Conservation (phyloP, 37 sponge, comb jelly and placozoan genomes). For the Diacarnus erythraeanus region DNA sequence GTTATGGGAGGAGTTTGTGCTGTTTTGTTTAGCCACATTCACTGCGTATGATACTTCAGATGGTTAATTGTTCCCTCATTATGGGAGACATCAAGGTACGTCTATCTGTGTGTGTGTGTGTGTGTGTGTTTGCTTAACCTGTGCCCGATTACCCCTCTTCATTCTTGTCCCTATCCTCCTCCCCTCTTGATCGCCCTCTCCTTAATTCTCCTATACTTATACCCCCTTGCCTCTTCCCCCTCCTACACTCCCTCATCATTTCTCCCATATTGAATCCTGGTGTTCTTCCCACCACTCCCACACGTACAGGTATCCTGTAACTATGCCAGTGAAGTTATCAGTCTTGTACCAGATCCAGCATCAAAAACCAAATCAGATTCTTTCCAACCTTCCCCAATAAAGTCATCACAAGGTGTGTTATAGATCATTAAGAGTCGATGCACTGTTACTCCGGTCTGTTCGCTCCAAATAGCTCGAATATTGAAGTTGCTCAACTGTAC, state of each 20-base stretch:
- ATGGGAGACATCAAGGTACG: slow-evolving; percentile 53
- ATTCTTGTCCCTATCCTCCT: no score
- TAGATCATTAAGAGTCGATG: no score
- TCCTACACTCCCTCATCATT: no score
- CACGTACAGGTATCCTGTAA: slow-evolving; percentile 34
- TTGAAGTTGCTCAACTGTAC: slow-evolving; percentile 36
- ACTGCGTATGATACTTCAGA: slow-evolving; percentile 40
- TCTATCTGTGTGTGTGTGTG: background rate
- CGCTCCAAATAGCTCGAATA: background rate
- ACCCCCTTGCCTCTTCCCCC: no score
- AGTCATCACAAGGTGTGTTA: background rate
- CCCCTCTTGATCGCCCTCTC: background rate
- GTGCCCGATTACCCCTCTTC: no score
- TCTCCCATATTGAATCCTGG: no score
- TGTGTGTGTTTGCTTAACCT: background rate
- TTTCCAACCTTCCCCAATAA: background rate
- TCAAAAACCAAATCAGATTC: background rate
- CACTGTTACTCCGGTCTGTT: no score
- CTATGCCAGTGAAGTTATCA: slow-evolving; percentile 41
- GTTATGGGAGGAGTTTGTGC: background rate
- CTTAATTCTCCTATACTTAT: no score
- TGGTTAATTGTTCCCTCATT: slow-evolving; percentile 51
- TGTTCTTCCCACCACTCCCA: no score
- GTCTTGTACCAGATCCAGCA: slow-evolving; percentile 29
- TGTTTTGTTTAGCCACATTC: background rate